Evolutionary conservation across 2,113 vertebrate species (phyloP).

Genomic region (Willisornis vidua): DNA sequence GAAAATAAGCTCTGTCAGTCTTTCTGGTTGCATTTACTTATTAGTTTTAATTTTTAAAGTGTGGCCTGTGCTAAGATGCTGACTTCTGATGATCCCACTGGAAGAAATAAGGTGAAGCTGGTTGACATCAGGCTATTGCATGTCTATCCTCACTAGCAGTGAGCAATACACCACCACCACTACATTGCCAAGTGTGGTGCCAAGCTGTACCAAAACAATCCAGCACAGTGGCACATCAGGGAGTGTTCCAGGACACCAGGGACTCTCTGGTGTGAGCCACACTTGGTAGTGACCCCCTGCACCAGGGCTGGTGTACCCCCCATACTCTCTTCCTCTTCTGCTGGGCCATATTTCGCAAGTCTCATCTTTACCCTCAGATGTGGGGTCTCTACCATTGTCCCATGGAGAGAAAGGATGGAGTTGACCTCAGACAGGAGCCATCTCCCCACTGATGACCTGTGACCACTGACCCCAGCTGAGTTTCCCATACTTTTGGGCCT

Average conservation of each 20-base stretch:
- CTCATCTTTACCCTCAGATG: not conserved
- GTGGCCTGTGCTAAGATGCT: not conserved
- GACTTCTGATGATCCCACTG: not conserved
- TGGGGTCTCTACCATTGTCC: not conserved
- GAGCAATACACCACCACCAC: not conserved
- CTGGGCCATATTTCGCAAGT: not conserved
- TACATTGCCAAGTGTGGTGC: rapidly evolving
- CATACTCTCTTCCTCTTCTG: not conserved
- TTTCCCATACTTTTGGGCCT: not conserved
- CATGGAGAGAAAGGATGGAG: not conserved
- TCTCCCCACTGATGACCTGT: not conserved
- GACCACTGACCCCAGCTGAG: not conserved
- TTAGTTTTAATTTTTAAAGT: not conserved
- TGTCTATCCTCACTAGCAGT: not conserved
- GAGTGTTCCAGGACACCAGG: not conserved
- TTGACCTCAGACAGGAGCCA: not conserved
- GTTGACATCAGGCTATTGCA: not conserved
- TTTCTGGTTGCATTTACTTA: not conserved
- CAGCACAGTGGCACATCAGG: not conserved
- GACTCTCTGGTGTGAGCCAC: not conserved
- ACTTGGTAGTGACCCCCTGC: not conserved
- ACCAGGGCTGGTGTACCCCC: not conserved
- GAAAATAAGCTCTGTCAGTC: not conserved
- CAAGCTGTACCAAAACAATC: not conserved
- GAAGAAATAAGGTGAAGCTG: not conserved